Base-by-base conservation (phyloP, 2,888 invertebrate genomes). In the Pteria penguin region DNA sequence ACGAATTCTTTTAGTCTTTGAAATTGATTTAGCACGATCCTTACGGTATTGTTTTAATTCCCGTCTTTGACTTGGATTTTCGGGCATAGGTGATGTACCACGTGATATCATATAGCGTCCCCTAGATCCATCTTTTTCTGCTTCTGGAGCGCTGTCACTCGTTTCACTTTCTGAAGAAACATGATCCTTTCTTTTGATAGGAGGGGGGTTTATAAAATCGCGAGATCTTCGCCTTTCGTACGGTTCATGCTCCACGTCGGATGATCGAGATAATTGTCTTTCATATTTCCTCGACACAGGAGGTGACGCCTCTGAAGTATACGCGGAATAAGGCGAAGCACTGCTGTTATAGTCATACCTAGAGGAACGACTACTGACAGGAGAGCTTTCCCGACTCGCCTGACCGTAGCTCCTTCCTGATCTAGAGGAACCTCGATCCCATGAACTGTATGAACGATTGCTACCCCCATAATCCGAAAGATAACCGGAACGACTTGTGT, bases 21-120 rank as follows among this genome's bases (percentile, higher is more conserved):
- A 84, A 60, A 88, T 87, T 70, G 81, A 73, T 61, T 86, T 80
- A 68, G 72, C 63, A 67, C 65, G 68, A 26, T 78, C 77, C 18
- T 84, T 80, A 79, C 82, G 80, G 73, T 81, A 75, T 72, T 80
- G 67, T 76, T 74, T 75, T 60, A 76, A 36, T 62, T 86, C 81
- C 74, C 82, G 80, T 75, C 80, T 82, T 27, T 76, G 71, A 5
- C 65, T 62, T 58, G 84, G 87, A 24, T 81, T 84, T 69, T 88
- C 88, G 8, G 84, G 86, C 80, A 88, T 87, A 11, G 91, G 91
- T 8, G 90, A 89, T 4, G 90, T 90, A 32, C 89, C 90, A 58
- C 90, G 66, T 75, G 87, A 89, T 68, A 89, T 88, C 62, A 90
- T 81, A 79, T 87, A 90, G 33, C 82, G 78, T n/a, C 84, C 76